These are phyloP conservation scores for Dysidea cf. avara DNA, from an alignment of 37 sponge, comb jelly and placozoan species.

Conservation along the genomic window DNA sequence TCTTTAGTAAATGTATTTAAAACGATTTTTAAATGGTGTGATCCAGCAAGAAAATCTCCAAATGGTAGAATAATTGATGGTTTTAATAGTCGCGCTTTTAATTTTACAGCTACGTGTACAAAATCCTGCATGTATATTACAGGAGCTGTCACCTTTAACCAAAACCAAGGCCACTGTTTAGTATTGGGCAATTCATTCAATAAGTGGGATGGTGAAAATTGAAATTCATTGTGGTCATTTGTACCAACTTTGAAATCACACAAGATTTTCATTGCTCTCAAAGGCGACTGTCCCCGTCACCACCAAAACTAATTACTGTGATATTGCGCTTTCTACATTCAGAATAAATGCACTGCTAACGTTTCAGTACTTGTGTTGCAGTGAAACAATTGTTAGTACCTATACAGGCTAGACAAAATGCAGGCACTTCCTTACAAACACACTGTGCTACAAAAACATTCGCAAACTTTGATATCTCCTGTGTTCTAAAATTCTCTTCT, in stretches of 20 bases:
- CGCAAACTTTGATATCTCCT: no score
- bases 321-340: constrained; percentile 44
- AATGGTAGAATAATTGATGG: constrained; percentile 23
- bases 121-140: constrained; percentile 14
- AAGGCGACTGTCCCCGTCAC: constrained; percentile 62
- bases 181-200: no score
- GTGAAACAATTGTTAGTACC: constrained; percentile 47
- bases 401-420: no score
- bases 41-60: constrained; percentile 6
- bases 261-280: no score
- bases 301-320: constrained; percentile 43
- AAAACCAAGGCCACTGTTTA: constrained; percentile 2
- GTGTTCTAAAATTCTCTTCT: no score
- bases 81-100: constrained; percentile 27
- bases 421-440: no score
- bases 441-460: no score
- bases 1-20: constrained; percentile 9
- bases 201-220: no score
- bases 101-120: constrained; percentile 39
- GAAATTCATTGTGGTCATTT: no score
- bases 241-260: no score
- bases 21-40: constrained; percentile 8
- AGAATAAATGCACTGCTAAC: constrained; percentile 27
- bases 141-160: neutral
- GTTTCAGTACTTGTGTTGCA: constrained; percentile 9